Percentiles rank a stretch among this genome's conserved stretches.
Evolutionary conservation across 2,113 vertebrate species (phyloP).

Genomic region (Zosterops lateralis): DNA sequence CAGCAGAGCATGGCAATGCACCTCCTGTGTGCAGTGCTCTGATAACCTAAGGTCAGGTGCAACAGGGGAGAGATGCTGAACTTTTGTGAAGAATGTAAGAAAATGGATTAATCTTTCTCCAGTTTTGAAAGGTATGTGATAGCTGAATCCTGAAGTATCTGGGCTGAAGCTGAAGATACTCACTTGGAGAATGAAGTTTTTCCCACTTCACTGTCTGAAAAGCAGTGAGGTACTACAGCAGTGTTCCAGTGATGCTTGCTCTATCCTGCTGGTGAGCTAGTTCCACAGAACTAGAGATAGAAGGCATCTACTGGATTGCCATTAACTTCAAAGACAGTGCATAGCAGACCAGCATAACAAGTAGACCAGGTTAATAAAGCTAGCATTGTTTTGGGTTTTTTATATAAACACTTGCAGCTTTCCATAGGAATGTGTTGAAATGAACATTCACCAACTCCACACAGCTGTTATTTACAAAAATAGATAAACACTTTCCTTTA

Average conservation of each 20-base stretch:
- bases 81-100: neutral
- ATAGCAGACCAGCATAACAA: neutral
- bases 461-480: slow-evolving; percentile 57
- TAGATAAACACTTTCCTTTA: slow-evolving; percentile 20
- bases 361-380: neutral
- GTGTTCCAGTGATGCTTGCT: neutral
- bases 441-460: slow-evolving; percentile 4
- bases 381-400: fast-evolving
- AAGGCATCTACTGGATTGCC: neutral
- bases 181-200: neutral
- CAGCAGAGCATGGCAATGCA: neutral
- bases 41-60: neutral
- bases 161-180: neutral
- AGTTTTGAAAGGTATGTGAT: neutral
- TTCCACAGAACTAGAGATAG: neutral
- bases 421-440: neutral
- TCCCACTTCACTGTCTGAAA: neutral
- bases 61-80: neutral
- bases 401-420: neutral
- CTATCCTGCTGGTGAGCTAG: neutral
- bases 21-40: neutral
- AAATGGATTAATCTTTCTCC: neutral
- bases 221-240: neutral
- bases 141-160: neutral
- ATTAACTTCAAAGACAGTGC: neutral